These are phyloP conservation scores for Brotula barbata DNA, from an alignment of 2,797 vertebrate genomes.

Conservation along the genomic window DNA sequence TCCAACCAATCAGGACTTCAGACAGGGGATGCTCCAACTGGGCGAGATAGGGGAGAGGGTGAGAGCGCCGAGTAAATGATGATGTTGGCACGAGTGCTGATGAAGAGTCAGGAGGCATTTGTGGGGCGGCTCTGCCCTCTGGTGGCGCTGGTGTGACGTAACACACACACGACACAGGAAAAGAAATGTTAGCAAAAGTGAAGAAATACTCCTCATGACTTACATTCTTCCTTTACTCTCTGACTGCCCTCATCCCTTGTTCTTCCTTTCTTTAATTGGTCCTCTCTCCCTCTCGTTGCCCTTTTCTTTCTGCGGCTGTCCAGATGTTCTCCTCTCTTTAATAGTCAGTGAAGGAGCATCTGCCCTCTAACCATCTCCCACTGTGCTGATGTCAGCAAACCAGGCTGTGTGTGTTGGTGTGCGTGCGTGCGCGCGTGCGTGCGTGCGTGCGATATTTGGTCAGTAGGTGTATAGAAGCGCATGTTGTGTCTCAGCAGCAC, in stretches of 20 bases:
- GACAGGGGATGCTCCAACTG: conserved; percentile 15
- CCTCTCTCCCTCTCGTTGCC: no score
- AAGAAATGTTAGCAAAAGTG: no score
- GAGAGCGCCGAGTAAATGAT: conserved; percentile 4
- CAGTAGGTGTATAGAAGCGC: conserved; percentile 5
- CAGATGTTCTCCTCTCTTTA: no score
- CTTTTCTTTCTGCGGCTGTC: no score
- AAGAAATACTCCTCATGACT: no score
- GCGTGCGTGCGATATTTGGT: conserved; percentile 1
- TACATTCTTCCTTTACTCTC: conserved; percentile 4
- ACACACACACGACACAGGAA: conserved; percentile 4
- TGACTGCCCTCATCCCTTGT: not conserved
- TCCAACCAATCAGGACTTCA: conserved; percentile 53
- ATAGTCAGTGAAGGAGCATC: no score
- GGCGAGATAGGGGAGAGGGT: conserved; percentile 3
- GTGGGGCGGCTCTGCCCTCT: conserved; percentile 57
- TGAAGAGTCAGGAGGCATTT: not conserved
- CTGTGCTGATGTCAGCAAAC: conserved; percentile 2
- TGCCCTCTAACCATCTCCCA: no score
- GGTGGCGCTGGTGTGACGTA: conserved; percentile 43
- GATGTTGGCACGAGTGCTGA: conserved; percentile 19
- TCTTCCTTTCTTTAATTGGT: no score
- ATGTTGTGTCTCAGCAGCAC: conserved; percentile 14
- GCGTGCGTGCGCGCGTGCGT: not conserved
- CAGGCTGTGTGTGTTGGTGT: not conserved